phyloP scores from a whole-genome alignment of 1,140 invertebrate species.

The Paralvinella palmiformis region DNA sequence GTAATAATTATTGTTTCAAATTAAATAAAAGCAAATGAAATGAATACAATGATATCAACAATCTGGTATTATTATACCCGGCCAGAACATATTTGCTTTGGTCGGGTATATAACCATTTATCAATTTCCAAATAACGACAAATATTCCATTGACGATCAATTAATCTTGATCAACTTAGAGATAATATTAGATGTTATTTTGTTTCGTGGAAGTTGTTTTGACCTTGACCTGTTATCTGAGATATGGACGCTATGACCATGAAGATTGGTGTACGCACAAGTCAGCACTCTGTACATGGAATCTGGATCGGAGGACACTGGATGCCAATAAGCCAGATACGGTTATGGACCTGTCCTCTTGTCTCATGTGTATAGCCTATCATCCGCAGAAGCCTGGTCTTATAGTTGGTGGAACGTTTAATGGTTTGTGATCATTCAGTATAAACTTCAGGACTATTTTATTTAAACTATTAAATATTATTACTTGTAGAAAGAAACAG shows the following conservation, averaged over 20 bases:
- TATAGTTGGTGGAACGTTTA: constrained; percentile 47
- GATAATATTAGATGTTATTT: background rate
- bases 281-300: constrained; percentile 46
- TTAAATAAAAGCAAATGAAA: too few relatives aligned
- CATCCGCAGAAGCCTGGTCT: constrained; percentile 47
- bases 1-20: too few relatives aligned
- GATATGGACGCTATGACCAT: constrained; percentile 47
- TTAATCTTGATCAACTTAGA: background rate
- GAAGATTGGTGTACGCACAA: constrained; percentile 50
- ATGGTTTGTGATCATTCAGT: constrained; percentile 44
- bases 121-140: too few relatives aligned
- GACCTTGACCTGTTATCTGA: constrained; percentile 17
- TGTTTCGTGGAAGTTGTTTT: background rate
- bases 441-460: background rate
- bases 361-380: constrained; percentile 46
- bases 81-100: too few relatives aligned
- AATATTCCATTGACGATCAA: too few relatives aligned
- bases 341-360: constrained; percentile 40
- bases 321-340: constrained; percentile 47
- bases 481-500: background rate
- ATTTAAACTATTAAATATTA: background rate
- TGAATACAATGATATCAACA: too few relatives aligned
- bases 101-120: too few relatives aligned
- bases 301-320: constrained; percentile 39
- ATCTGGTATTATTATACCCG: too few relatives aligned